Percentiles rank a stretch among this genome's conserved stretches.
Conservation (phyloP, 2,888 invertebrate genomes). For the Sphaerophoria rueppellii region DNA sequence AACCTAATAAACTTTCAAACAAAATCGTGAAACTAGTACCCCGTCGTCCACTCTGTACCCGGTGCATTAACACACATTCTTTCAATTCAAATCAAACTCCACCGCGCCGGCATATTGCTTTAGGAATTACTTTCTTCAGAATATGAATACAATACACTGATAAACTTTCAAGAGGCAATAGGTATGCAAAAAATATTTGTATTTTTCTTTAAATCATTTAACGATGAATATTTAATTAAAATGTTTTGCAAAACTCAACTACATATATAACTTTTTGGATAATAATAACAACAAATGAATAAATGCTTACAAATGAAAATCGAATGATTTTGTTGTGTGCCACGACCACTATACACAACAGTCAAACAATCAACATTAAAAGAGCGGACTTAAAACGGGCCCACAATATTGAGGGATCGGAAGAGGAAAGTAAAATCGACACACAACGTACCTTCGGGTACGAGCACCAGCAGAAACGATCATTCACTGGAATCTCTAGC, state of each 20-base stretch:
- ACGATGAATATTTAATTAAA: too few species aligned
- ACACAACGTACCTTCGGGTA: conserved; percentile 38
- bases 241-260: too few species aligned
- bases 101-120: background rate
- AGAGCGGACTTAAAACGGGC: conserved; percentile 10
- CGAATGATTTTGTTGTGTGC: conserved; percentile 56
- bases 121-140: too few species aligned
- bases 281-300: conserved; percentile 17
- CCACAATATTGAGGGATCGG: conserved; percentile 20
- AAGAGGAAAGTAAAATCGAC: conserved; percentile 8
- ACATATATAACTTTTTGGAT: background rate
- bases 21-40: conserved; percentile 42
- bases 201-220: background rate
- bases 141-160: too few species aligned
- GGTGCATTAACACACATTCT: background rate
- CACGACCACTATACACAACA: conserved; percentile 29
- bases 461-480: conserved; percentile 56
- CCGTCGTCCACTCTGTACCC: background rate
- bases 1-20: conserved; percentile 31
- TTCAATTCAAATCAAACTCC: background rate
- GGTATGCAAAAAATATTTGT: too few species aligned
- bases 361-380: conserved; percentile 22
- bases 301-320: conserved; percentile 64
- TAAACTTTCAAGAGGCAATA: too few species aligned
- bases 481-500: conserved; percentile 57